phyloP scores from a whole-genome alignment of 2,113 vertebrate genomes.

The Colaptes auratus region DNA sequence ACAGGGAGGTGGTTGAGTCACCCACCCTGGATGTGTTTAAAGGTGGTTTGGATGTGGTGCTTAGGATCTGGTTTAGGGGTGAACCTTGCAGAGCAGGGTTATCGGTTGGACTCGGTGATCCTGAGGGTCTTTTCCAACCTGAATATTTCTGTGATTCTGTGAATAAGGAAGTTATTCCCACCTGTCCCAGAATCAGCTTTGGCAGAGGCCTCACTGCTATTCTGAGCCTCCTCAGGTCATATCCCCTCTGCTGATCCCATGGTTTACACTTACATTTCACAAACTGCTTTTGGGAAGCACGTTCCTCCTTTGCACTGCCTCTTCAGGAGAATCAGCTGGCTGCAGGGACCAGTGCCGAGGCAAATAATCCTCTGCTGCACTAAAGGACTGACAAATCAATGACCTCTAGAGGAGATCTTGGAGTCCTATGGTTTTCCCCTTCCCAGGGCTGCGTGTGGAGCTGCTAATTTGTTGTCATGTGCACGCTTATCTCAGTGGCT shows the following conservation, averaged over 20 bases:
- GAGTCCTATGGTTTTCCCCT: neutral
- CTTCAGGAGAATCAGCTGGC: neutral
- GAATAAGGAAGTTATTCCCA: neutral
- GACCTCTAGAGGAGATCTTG: neutral
- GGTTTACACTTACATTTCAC: neutral
- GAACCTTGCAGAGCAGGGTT: too few species aligned
- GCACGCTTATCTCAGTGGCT: neutral
- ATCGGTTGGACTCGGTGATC: too few species aligned
- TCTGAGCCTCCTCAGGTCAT: neutral
- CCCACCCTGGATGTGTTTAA: too few species aligned
- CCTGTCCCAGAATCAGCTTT: neutral
- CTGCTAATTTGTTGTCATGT: conserved; percentile 6
- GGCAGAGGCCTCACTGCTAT: neutral
- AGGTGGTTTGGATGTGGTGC: too few species aligned
- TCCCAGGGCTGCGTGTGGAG: neutral
- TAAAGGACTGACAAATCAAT: neutral
- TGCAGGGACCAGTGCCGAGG: neutral
- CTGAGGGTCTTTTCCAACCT: too few species aligned
- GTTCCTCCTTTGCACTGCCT: neutral
- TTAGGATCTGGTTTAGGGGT: too few species aligned
- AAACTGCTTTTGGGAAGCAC: neutral
- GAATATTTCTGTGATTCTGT: neutral
- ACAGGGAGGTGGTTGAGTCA: too few species aligned
- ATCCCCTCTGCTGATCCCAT: neutral
- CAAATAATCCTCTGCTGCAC: neutral